phyloP scores from a whole-genome alignment of 2,888 invertebrate genomes.

The Xylophagus ater region DNA sequence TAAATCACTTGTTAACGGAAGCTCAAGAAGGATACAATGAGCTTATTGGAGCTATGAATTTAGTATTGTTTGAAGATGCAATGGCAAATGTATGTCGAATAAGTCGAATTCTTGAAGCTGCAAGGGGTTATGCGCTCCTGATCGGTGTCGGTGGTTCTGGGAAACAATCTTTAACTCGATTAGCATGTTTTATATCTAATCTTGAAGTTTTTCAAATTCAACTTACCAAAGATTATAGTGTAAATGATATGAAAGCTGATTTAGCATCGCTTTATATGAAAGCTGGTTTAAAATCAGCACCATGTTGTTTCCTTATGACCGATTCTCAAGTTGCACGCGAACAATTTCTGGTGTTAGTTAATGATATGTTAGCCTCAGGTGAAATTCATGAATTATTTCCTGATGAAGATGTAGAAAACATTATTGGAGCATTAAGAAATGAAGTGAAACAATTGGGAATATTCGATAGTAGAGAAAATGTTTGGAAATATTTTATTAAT shows the following conservation, averaged over 20 bases:
- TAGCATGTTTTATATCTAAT: slow-evolving; percentile 82
- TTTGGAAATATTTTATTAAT: slow-evolving; percentile 92
- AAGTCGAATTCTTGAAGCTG: slow-evolving; percentile 83
- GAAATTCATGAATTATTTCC: slow-evolving; percentile 83
- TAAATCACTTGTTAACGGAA: slow-evolving; percentile 65
- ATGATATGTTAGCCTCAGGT: slow-evolving; percentile 87
- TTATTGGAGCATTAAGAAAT: slow-evolving; percentile 61
- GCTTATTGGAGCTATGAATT: slow-evolving; percentile 79
- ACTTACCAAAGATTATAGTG: slow-evolving; percentile 76
- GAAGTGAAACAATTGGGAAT: slow-evolving; percentile 75
- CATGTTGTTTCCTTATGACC: slow-evolving; percentile 82
- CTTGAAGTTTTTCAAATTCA: slow-evolving; percentile 90
- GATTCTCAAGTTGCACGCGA: slow-evolving; percentile 88
- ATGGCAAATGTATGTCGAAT: slow-evolving; percentile 87
- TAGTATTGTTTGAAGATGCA: slow-evolving; percentile 91
- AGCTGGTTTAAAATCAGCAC: slow-evolving; percentile 74
- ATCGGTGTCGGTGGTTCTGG: slow-evolving; percentile 94
- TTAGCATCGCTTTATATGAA: slow-evolving; percentile 70
- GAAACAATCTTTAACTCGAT: slow-evolving; percentile 79
- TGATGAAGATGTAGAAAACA: slow-evolving; percentile 84
- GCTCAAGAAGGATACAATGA: slow-evolving; percentile 81
- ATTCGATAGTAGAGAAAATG: slow-evolving; percentile 79
- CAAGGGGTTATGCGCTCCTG: slow-evolving; percentile 81
- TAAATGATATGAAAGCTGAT: slow-evolving; percentile 66
- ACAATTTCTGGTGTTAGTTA: slow-evolving; percentile 79